A percentile compares a stretch with the other conserved stretches of the same genome.
Evolutionary conservation across 1,140 invertebrate species (phyloP).

Genomic region (Apis florea): DNA sequence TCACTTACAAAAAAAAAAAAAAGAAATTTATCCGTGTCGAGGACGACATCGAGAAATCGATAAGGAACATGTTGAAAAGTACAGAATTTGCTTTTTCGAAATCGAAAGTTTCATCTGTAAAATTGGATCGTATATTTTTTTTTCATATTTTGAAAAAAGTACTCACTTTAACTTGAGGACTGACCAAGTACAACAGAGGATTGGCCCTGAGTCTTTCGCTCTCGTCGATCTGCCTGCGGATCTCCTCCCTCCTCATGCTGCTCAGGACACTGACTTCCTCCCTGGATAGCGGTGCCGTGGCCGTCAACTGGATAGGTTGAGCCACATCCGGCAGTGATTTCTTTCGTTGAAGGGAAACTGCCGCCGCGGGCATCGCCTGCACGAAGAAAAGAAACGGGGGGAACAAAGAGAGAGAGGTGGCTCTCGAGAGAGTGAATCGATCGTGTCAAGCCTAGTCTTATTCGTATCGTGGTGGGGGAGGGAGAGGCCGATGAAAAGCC

Average conservation of each 20-base stretch:
- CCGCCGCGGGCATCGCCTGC: conserved; percentile 86
- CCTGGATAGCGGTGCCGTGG: conserved; percentile 91
- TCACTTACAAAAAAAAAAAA: accelerated
- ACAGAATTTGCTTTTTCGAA: too few relatives aligned
- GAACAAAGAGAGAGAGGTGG: conserved; percentile 62
- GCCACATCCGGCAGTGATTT: conserved; percentile 97
- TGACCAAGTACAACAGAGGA: conserved; percentile 96
- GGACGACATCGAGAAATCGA: too few relatives aligned
- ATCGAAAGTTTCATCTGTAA: too few relatives aligned
- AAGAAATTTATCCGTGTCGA: background rate
- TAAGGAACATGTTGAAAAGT: too few relatives aligned
- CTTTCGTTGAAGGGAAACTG: conserved; percentile 90
- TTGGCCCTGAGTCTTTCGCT: conserved; percentile 95
- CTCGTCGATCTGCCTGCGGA: conserved; percentile 94
- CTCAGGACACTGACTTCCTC: conserved; percentile 97
- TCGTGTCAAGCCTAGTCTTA: conserved; percentile 8
- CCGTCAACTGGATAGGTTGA: conserved; percentile 84
- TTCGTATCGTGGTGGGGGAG: background rate
- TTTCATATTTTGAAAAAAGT: background rate
- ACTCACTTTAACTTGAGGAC: conserved; percentile 97
- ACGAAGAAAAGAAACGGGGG: conserved; percentile 66
- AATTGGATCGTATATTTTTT: background rate
- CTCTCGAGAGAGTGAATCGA: conserved; percentile 16
- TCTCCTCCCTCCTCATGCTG: conserved; percentile 95
- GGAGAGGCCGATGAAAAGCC: background rate